Conservation (phyloP, 2,113 vertebrate genomes). For the Conger conger region DNA sequence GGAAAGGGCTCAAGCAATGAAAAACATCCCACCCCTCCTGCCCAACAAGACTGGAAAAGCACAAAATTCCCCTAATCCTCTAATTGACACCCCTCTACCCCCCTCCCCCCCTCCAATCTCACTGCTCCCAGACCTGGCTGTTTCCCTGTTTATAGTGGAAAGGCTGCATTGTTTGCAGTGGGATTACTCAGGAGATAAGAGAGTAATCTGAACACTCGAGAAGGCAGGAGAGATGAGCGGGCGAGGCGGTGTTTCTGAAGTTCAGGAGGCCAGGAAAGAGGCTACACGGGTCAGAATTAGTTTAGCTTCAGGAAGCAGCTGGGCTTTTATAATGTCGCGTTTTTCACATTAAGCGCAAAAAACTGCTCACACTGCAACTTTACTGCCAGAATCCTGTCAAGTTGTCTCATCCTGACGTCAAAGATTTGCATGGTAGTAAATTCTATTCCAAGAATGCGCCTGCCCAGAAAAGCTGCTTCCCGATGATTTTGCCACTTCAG, state of each 20-base stretch:
- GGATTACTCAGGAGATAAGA: slow-evolving; percentile 67
- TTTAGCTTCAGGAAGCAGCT: background rate
- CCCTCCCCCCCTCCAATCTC: slow-evolving; percentile 30
- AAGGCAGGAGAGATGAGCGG: slow-evolving; percentile 51
- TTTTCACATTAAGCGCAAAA: background rate
- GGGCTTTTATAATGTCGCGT: background rate
- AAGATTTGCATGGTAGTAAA: background rate
- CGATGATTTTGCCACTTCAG: background rate
- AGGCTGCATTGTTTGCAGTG: slow-evolving; percentile 70
- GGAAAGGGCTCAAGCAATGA: slow-evolving; percentile 56
- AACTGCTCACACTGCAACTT: background rate
- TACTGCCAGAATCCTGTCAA: background rate
- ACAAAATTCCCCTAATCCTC: slow-evolving; percentile 74
- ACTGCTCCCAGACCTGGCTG: slow-evolving; percentile 40
- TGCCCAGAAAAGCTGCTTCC: background rate
- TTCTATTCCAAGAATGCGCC: background rate
- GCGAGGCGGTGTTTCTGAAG: slow-evolving; percentile 58
- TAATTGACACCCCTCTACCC: slow-evolving; percentile 60
- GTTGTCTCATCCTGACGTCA: background rate
- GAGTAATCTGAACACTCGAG: slow-evolving; percentile 41
- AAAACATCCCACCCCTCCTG: slow-evolving; percentile 49
- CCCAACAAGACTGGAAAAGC: slow-evolving; percentile 66
- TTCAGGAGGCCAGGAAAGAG: slow-evolving; percentile 43
- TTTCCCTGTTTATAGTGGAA: slow-evolving; percentile 68
- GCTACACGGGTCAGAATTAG: background rate